These are phyloP conservation scores for Alligator sinensis DNA, from an alignment of 2,113 vertebrate genomes.

Conservation along the genomic window DNA sequence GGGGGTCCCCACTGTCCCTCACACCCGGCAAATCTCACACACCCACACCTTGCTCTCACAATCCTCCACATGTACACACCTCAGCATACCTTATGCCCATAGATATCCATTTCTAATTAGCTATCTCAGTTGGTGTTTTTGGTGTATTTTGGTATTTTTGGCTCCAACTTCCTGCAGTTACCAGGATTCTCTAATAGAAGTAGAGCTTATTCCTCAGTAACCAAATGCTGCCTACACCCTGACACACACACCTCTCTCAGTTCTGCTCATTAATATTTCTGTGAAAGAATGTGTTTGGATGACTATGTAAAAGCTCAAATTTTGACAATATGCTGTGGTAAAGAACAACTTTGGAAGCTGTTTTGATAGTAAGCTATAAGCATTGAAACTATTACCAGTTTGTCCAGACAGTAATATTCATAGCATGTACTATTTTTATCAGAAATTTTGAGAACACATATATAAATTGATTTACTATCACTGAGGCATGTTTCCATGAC, in stretches of 20 bases:
- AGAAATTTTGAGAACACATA: background rate
- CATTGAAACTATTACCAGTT: background rate
- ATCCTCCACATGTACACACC: too few relatives aligned
- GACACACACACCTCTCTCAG: background rate
- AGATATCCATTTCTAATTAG: background rate
- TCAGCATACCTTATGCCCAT: too few relatives aligned
- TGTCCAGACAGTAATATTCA: background rate
- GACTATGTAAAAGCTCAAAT: background rate
- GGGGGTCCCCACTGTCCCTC: too few relatives aligned
- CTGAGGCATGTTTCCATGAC: background rate
- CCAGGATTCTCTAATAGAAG: background rate
- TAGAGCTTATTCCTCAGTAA: background rate
- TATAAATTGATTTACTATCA: background rate
- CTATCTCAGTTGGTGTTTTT: background rate
- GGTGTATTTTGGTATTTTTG: background rate
- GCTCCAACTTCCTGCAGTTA: background rate
- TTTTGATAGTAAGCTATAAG: background rate
- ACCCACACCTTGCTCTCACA: too few relatives aligned
- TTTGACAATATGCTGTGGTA: background rate
- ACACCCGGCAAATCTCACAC: too few relatives aligned
- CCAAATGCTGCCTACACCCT: background rate
- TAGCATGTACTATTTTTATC: background rate
- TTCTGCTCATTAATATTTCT: background rate
- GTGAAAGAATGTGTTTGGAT: too few relatives aligned
- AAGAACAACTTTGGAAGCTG: background rate